Base-by-base conservation (phyloP, 2,888 invertebrate genomes). In the Drosophila cracens region DNA sequence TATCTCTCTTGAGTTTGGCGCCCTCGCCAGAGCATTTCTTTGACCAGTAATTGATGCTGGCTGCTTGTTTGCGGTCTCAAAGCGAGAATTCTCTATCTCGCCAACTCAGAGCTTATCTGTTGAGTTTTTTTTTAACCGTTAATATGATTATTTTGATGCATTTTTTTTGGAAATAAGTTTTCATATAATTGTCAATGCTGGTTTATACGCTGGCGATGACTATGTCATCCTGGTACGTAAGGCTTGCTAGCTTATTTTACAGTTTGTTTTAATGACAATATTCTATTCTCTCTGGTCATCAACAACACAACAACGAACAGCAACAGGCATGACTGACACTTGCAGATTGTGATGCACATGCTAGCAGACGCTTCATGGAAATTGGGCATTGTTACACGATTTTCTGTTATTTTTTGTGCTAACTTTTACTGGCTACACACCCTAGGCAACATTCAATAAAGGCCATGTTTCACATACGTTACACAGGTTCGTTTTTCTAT, bases 341-440 rank as follows among this genome's bases (percentile, higher is more conserved):
- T 70, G 58, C 84, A 84, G 87, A 65, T 87, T 49, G 48, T 81
- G 10, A 25, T 75, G 54, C 87, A 76, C 87, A 84, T 76, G 66
- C 71, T 33, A 10, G 74, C 84, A 84, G 70, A 62, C 65, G 48
- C 63, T 82, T 29, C 52, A 72, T 43, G 84, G 84, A 1, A 65
- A 46, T 13, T 58, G 68, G 18, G 10, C 84, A 60, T 79, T 84
- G 65, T 84, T 82, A 38, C 57, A 74, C 51, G 11, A 33, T 33
- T 33, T 33, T 33, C 10, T 33, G 11, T 33, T 33, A 11, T 33
- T 33, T 33, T 33, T 33, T 11, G 11, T 11, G 10, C 71, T 76
- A 53, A 70, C 77, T 75, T 81, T 43, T 67, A 58, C 48, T 81
- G 74, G 77, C 68, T 36, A 11, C 83, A 76, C 54, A 31, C 63